Percentiles rank a stretch among this genome's conserved stretches.
phyloP scores from a whole-genome alignment of 1,140 invertebrate species.

The Amyelois transitella region DNA sequence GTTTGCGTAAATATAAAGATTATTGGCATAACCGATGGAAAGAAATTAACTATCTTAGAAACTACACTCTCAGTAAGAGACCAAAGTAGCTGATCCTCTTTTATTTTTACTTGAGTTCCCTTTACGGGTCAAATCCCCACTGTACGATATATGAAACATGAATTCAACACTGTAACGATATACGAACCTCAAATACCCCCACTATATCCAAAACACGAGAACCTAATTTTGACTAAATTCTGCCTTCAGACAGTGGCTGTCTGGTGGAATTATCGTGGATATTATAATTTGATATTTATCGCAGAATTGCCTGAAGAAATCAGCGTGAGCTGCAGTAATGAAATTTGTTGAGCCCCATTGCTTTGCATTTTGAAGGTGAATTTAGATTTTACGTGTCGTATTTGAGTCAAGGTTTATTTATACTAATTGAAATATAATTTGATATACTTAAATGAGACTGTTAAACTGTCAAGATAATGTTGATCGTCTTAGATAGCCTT shows the following conservation, averaged over 20 bases:
- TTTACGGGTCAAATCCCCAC: too few species aligned
- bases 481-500: neutral
- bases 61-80: too few species aligned
- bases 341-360: constrained; percentile 1
- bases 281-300: constrained; percentile 3
- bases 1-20: too few species aligned
- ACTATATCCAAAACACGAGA: neutral
- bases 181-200: neutral
- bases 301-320: neutral
- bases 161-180: constrained; percentile 1
- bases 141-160: neutral
- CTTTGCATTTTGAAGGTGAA: neutral
- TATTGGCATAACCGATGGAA: too few species aligned
- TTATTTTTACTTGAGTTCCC: too few species aligned
- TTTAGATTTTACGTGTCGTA: neutral
- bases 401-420: neutral
- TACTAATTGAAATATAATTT: neutral
- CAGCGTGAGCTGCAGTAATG: neutral
- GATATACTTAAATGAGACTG: neutral
- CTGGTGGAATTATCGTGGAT: constrained; percentile 4
- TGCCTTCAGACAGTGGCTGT: constrained; percentile 6
- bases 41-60: too few species aligned
- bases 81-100: too few species aligned
- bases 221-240: constrained; percentile 4
- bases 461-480: neutral